These are phyloP conservation scores for Idaea straminata DNA, from an alignment of 2,888 invertebrate species.

Conservation along the genomic window DNA sequence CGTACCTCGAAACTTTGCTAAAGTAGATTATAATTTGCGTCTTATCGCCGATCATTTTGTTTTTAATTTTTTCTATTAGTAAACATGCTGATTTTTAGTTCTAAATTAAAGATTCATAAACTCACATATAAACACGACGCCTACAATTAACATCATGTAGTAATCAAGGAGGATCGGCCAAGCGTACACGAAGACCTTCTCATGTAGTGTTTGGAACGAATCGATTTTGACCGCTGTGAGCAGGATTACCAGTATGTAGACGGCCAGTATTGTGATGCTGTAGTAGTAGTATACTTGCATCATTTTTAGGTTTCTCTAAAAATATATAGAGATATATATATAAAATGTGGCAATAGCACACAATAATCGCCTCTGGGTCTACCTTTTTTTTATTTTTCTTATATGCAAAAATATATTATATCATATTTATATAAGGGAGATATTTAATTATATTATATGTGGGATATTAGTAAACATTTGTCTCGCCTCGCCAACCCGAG, in stretches of 20 bases:
- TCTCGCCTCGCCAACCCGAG: too few relatives aligned
- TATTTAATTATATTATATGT: too few relatives aligned
- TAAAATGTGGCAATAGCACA: not conserved
- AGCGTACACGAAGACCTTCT: slow-evolving; percentile 19
- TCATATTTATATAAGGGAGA: too few relatives aligned
- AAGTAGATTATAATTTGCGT: too few relatives aligned
- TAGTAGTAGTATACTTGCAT: slow-evolving; percentile 19
- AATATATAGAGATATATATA: not conserved
- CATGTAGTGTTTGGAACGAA: slow-evolving; percentile 16
- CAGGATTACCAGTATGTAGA: slow-evolving; percentile 11
- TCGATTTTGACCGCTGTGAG: slow-evolving; percentile 12
- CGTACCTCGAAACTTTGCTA: too few relatives aligned
- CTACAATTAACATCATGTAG: slow-evolving; percentile 7
- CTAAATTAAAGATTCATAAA: slow-evolving; percentile 13
- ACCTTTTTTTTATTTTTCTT: too few relatives aligned
- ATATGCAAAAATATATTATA: too few relatives aligned
- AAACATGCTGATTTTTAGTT: too few relatives aligned
- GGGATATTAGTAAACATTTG: too few relatives aligned
- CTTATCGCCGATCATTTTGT: too few relatives aligned
- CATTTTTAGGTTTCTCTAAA: slow-evolving; percentile 19
- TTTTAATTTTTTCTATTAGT: too few relatives aligned
- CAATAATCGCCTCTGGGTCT: not conserved
- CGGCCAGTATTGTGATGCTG: slow-evolving; percentile 19
- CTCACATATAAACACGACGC: slow-evolving; percentile 15
- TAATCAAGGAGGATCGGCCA: slow-evolving; percentile 11